phyloP scores from a whole-genome alignment of 64 coral and sea anemone species.

The Montipora sp. region DNA sequence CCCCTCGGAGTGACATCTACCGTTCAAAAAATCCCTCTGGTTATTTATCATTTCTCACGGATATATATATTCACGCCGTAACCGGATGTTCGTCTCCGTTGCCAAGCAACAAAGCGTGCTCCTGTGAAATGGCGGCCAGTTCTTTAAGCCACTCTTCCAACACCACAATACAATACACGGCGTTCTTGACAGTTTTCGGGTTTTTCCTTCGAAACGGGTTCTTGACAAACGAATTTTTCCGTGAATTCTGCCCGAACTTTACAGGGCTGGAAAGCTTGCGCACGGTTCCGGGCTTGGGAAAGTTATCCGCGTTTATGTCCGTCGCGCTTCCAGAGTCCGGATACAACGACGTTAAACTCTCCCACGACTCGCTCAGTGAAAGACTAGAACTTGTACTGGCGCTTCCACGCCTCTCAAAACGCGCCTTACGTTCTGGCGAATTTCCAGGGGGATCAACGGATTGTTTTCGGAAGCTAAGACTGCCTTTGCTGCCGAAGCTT shows the following conservation, averaged over 20 bases:
- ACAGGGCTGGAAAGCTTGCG: slow-evolving; percentile 4
- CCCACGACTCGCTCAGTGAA: slow-evolving; percentile 82
- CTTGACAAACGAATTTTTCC: slow-evolving; percentile 24
- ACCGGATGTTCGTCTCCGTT: slow-evolving; percentile 18
- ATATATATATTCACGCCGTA: neutral
- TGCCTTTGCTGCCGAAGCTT: slow-evolving; percentile 45
- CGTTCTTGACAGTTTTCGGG: slow-evolving; percentile 83
- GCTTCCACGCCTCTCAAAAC: slow-evolving; percentile 21
- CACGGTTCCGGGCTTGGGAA: slow-evolving; percentile 20
- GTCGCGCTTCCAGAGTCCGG: slow-evolving; percentile 72
- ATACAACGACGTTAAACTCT: slow-evolving; percentile 72
- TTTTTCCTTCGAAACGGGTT: slow-evolving; percentile 90
- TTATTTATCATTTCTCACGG: neutral
- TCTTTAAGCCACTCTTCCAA: slow-evolving; percentile 99
- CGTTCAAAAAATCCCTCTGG: neutral
- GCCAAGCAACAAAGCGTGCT: slow-evolving; percentile 82
- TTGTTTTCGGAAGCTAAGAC: neutral
- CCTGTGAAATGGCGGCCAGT: slow-evolving; percentile 95
- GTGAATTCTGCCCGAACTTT: slow-evolving; percentile 11
- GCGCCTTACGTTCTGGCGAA: neutral
- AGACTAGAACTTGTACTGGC: slow-evolving; percentile 76
- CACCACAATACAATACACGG: slow-evolving; percentile 90
- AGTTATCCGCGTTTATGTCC: slow-evolving; percentile 47
- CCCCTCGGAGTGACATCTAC: neutral
- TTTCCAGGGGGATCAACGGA: neutral